Evolutionary conservation across 1,140 invertebrate species (phyloP).

Genomic region (Galleria mellonella): DNA sequence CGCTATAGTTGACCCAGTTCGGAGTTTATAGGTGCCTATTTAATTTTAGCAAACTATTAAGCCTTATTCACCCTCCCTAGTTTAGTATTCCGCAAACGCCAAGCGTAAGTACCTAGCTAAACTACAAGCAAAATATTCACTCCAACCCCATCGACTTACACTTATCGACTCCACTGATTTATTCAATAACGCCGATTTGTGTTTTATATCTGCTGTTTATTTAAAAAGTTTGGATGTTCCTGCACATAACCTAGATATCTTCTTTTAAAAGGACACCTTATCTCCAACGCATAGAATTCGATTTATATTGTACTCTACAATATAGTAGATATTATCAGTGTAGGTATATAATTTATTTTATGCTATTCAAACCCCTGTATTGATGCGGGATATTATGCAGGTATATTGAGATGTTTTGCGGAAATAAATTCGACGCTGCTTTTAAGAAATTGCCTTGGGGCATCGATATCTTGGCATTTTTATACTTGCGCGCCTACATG

Average conservation of each 20-base stretch:
- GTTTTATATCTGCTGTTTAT: conserved; percentile 16
- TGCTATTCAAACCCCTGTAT: conserved; percentile 15
- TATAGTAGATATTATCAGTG: not conserved
- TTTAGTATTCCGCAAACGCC: not conserved
- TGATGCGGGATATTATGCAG: conserved; percentile 15
- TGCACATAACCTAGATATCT: not conserved
- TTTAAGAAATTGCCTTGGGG: conserved; percentile 10
- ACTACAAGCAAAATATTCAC: conserved; percentile 8
- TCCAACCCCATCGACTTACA: conserved; percentile 7
- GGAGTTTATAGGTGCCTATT: conserved; percentile 8
- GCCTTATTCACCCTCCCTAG: too few species aligned
- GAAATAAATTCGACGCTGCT: conserved; percentile 10
- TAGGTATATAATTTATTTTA: conserved; percentile 15
- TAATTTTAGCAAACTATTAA: conserved; percentile 1
- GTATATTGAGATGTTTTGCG: conserved; percentile 14
- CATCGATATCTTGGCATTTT: not conserved
- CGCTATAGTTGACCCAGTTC: not conserved
- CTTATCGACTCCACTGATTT: conserved; percentile 15
- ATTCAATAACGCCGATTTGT: conserved; percentile 16
- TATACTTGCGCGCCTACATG: too few species aligned
- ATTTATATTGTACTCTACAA: not conserved
- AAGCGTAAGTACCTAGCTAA: conserved; percentile 3
- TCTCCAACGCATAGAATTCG: not conserved
- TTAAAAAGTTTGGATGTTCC: conserved; percentile 8
- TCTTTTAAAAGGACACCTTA: not conserved